A percentile compares a stretch with the other conserved stretches of the same genome.
phyloP scores from a whole-genome alignment of 2,113 vertebrate genomes.

The Hippopotamus amphibius region DNA sequence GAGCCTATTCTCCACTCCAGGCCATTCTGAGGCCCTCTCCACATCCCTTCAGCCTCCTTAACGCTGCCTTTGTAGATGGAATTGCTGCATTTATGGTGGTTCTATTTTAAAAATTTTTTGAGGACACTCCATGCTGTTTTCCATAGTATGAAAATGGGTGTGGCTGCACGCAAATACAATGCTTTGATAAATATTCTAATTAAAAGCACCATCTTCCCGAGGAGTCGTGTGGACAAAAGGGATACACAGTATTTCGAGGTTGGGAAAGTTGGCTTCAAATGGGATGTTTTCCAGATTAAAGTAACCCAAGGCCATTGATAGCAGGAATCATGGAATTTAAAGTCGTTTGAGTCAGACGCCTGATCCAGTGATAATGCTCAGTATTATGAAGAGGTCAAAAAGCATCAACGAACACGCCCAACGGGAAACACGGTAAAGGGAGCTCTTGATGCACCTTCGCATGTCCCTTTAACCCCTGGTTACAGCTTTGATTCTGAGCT shows the following conservation, averaged over 20 bases:
- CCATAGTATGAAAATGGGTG: too few relatives aligned
- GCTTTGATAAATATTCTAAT: neutral
- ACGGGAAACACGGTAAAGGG: neutral
- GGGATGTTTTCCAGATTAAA: neutral
- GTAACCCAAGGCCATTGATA: neutral
- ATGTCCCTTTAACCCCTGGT: neutral
- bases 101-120: too few relatives aligned
- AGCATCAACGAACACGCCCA: neutral
- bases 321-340: neutral
- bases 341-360: neutral
- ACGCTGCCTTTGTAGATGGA: too few relatives aligned
- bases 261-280: neutral
- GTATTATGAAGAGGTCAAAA: neutral
- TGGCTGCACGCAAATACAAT: neutral
- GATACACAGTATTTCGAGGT: neutral
- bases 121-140: too few relatives aligned
- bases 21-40: too few relatives aligned
- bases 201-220: neutral
- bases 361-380: neutral
- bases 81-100: too few relatives aligned
- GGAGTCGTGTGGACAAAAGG: neutral
- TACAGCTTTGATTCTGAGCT: too few relatives aligned
- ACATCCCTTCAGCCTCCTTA: too few relatives aligned
- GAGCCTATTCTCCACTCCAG: too few relatives aligned
- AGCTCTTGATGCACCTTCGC: accelerated